Percentiles rank a stretch among this genome's conserved stretches.
Evolutionary conservation across 2,797 vertebrate genomes (phyloP).

Genomic region (Microctenopoma steveboyesi): DNA sequence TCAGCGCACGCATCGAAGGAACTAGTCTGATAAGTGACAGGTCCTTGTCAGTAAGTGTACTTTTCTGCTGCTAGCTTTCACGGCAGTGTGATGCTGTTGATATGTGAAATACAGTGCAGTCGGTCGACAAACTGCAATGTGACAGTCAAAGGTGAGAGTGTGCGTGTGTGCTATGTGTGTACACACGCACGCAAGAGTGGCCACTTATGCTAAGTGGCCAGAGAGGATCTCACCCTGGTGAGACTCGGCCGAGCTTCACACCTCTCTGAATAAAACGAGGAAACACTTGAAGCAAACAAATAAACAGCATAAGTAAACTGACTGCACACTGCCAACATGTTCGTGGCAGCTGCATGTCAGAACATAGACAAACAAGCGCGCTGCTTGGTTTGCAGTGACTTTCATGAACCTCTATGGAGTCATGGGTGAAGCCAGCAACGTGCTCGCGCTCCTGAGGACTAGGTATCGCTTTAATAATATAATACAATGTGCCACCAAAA

Average conservation of each 20-base stretch:
- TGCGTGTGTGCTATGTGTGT: slow-evolving; percentile 19
- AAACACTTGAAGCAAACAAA: slow-evolving; percentile 69
- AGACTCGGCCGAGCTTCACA: slow-evolving; percentile 63
- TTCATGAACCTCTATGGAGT: slow-evolving; percentile 21
- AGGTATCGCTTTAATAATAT: slow-evolving; percentile 3
- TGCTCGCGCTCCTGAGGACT: slow-evolving; percentile 13
- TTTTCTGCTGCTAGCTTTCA: slow-evolving; percentile 60
- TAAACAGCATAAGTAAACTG: slow-evolving; percentile 50
- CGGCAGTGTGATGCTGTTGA: slow-evolving; percentile 57
- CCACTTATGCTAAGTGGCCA: slow-evolving; percentile 46
- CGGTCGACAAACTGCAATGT: slow-evolving; percentile 70
- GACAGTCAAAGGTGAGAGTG: slow-evolving; percentile 66
- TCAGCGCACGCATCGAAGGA: slow-evolving; percentile 40
- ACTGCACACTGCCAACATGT: slow-evolving; percentile 42
- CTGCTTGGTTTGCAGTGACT: slow-evolving; percentile 20
- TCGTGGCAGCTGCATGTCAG: slow-evolving; percentile 45
- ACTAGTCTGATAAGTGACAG: slow-evolving; percentile 58
- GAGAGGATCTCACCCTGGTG: slow-evolving; percentile 69
- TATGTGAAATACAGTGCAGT: slow-evolving; percentile 56
- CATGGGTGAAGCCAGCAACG: slow-evolving; percentile 13
- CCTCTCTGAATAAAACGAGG: slow-evolving; percentile 74
- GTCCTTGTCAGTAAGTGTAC: slow-evolving; percentile 55
- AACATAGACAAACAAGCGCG: slow-evolving; percentile 46
- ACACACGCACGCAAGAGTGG: slow-evolving; percentile 25
- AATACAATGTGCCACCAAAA: slow-evolving; percentile 1